Percentiles rank a stretch among this genome's conserved stretches.
These are phyloP conservation scores for Vanessa atalanta DNA, from an alignment of 1,140 invertebrate species.

Conservation along the genomic window DNA sequence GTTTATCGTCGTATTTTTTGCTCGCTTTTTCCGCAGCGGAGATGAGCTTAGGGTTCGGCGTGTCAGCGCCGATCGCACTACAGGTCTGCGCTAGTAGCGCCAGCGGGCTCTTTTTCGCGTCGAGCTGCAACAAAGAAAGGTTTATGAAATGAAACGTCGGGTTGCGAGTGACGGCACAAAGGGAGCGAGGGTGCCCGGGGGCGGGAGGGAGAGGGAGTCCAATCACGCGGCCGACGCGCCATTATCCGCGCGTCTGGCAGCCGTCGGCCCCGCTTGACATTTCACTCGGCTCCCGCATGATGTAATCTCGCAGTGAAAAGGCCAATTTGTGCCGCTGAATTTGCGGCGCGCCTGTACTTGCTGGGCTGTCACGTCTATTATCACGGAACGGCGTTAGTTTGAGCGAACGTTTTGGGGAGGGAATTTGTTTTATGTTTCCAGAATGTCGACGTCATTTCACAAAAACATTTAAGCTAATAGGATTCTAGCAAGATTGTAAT, in stretches of 20 bases:
- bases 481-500: constrained; percentile 16
- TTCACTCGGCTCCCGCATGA: constrained; percentile 80
- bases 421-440: constrained; percentile 57
- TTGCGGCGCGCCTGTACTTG: constrained; percentile 76
- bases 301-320: constrained; percentile 81
- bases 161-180: constrained; percentile 78
- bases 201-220: constrained; percentile 62
- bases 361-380: constrained; percentile 75
- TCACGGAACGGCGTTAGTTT: constrained; percentile 62
- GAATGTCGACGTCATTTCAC: constrained; percentile 35
- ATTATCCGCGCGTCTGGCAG: constrained; percentile 81
- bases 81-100: constrained; percentile 96
- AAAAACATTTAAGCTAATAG: constrained; percentile 18
- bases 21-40: constrained; percentile 85
- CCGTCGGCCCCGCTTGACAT: constrained; percentile 80
- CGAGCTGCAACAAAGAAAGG: constrained; percentile 89
- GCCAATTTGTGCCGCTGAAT: constrained; percentile 80
- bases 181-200: constrained; percentile 59
- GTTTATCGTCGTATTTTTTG: constrained; percentile 82
- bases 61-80: constrained; percentile 96
- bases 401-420: constrained; percentile 57
- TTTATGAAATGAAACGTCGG: constrained; percentile 79
- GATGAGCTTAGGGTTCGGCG: constrained; percentile 85
- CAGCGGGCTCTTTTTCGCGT: constrained; percentile 96
- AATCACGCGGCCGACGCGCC: constrained; percentile 80